Evolutionary conservation across 2,888 invertebrate genomes (phyloP), one percentile per base, ranked within the genome.

Genomic region (Spisula solida): DNA sequence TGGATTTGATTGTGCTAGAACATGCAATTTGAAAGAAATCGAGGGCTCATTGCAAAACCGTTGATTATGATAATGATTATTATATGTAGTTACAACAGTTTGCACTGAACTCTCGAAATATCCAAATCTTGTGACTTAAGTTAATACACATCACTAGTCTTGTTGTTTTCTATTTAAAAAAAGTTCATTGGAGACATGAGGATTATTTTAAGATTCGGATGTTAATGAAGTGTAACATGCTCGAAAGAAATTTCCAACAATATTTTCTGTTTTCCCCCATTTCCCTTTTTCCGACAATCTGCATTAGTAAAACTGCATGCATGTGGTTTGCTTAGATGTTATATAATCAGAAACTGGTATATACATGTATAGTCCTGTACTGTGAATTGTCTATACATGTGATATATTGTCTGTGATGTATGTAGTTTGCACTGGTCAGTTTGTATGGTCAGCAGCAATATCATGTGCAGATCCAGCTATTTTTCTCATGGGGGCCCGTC

Each of bases 231-330:
- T 25, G 25, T 25, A 6, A 14, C 14, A 60, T 60, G 60, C 60
- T 60, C n/a, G n/a, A 60, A n/a, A n/a, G n/a, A 60, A 82, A n/a
- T 70, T 70, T 83, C 29, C 47, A 47, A 48, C 48, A 83, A 70
- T 29, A 70, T 47, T 70, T 41, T 70, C 25, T 70, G 51, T 81
- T 41, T 70, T 66, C 85, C 55, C 75, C n/a, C 70, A n/a, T 82
- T 70, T 14, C 29, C 70, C 70, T 14, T 82, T n/a, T 90, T 79
- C 41, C 25, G 29, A 55, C 48, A 84, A 51, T 84, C 91, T 93
- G 94, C 94, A 93, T 94, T 93, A 91, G 94, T 94, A 93, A 70
- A 94, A 93, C 94, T 94, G 94, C 94, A 94, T 94, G 94, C 92
- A 86, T 89, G 92, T 88, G 85, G 86, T 84, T 90, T 89, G 91